phyloP scores from a whole-genome alignment of 2,797 vertebrate genomes.

The Thaleichthys pacificus region DNA sequence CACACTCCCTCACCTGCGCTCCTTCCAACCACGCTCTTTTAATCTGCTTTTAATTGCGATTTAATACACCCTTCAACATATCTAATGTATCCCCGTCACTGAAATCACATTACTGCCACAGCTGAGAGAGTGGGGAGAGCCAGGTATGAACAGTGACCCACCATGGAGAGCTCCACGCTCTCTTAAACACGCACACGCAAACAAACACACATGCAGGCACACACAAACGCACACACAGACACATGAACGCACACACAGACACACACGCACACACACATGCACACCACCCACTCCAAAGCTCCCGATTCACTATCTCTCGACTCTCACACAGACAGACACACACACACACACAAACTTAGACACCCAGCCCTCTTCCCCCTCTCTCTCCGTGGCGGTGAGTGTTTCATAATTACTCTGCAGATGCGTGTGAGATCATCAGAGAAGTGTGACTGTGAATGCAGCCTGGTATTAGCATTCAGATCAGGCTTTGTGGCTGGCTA shows the following conservation, averaged over 20 bases:
- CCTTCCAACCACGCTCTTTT: conserved; percentile 29
- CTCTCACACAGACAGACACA: background rate
- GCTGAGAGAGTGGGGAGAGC: conserved; percentile 15
- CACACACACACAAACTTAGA: too few species aligned
- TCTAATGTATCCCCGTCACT: conserved; percentile 42
- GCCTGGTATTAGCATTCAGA: conserved; percentile 4
- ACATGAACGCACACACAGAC: too few species aligned
- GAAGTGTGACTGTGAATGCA: background rate
- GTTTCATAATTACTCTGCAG: conserved; percentile 22
- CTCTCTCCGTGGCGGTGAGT: background rate
- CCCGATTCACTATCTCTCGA: background rate
- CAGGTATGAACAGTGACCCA: conserved; percentile 21
- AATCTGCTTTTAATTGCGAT: conserved; percentile 48
- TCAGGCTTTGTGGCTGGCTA: background rate
- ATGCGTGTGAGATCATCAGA: conserved; percentile 6
- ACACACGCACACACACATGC: too few species aligned
- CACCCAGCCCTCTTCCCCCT: background rate
- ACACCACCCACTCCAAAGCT: background rate
- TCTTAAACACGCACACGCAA: background rate
- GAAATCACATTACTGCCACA: conserved; percentile 32
- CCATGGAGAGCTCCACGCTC: background rate
- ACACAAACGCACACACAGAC: too few species aligned
- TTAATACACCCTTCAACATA: conserved; percentile 43
- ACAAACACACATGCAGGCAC: too few species aligned
- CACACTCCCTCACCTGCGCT: conserved; percentile 14